These are phyloP conservation scores for Conger conger DNA, from an alignment of 2,113 vertebrate genomes.

Conservation along the genomic window DNA sequence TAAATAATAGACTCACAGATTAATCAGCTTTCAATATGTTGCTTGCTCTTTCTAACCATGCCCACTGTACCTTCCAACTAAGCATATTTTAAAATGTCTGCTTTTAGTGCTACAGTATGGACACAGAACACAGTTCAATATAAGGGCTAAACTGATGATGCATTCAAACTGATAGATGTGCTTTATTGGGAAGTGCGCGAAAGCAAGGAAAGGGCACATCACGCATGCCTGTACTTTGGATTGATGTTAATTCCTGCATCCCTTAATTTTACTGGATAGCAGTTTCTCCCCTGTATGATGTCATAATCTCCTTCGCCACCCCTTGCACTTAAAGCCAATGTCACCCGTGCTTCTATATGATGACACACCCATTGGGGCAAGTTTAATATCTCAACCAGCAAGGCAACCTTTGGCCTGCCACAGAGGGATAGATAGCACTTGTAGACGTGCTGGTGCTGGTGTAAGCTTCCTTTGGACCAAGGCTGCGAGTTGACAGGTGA, in stretches of 20 bases:
- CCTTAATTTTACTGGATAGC: neutral
- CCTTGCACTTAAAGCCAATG: neutral
- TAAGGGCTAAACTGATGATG: too few species aligned
- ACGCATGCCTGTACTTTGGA: neutral
- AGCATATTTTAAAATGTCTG: too few species aligned
- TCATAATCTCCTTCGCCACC: neutral
- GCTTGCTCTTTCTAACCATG: too few species aligned
- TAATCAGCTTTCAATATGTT: too few species aligned
- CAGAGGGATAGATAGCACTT: slow-evolving; percentile 67
- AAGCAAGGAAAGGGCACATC: neutral
- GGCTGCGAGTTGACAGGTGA: slow-evolving; percentile 45
- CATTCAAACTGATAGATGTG: too few species aligned
- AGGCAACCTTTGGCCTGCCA: slow-evolving; percentile 82
- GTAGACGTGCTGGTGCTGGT: slow-evolving; percentile 48
- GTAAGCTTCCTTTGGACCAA: slow-evolving; percentile 47
- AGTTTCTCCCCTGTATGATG: neutral
- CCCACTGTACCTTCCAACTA: too few species aligned
- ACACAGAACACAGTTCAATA: too few species aligned
- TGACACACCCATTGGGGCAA: slow-evolving; percentile 26
- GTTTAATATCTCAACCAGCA: slow-evolving; percentile 94
- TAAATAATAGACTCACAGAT: too few species aligned
- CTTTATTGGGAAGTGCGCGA: too few species aligned
- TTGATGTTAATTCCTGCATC: neutral
- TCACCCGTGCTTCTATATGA: neutral
- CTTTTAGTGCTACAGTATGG: too few species aligned